phyloP scores from a whole-genome alignment of 64 coral and sea anemone species.

The Montipora foliosa region DNA sequence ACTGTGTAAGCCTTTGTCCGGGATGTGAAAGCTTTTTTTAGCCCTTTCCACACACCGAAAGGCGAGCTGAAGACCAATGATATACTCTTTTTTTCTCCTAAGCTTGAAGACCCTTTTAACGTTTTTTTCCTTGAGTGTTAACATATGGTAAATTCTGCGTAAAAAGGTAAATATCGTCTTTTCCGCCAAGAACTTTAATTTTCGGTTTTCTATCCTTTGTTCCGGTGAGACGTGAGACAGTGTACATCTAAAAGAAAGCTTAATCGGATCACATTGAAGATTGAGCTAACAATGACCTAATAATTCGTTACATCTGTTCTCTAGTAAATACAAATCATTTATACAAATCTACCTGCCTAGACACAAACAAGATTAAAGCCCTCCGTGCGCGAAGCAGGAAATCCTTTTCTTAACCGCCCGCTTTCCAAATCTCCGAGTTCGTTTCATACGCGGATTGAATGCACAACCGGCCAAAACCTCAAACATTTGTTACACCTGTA shows the following conservation, averaged over 20 bases:
- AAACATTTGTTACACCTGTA: neutral
- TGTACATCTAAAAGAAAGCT: neutral
- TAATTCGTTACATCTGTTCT: conserved; percentile 4
- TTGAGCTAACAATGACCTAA: neutral
- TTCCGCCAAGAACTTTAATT: neutral
- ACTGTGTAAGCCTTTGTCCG: conserved; percentile 22
- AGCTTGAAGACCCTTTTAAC: no score
- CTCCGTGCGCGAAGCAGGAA: neutral
- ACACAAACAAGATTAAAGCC: neutral
- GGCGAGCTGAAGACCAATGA: neutral
- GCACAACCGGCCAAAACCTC: neutral
- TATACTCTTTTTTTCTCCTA: neutral
- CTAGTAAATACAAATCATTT: conserved; percentile 4
- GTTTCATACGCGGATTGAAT: no score
- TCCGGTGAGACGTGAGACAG: neutral
- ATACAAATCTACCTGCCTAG: neutral
- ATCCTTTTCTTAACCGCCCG: no score
- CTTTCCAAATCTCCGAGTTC: no score
- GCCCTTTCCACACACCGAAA: neutral
- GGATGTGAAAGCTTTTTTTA: neutral
- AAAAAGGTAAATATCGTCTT: neutral
- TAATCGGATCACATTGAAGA: neutral
- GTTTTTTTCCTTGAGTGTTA: neutral
- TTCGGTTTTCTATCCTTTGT: neutral
- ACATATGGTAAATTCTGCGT: neutral